Evolutionary conservation across 2,113 vertebrate genomes (phyloP), one percentile per base, ranked within the genome.

Genomic region (Otocyon megalotis): DNA sequence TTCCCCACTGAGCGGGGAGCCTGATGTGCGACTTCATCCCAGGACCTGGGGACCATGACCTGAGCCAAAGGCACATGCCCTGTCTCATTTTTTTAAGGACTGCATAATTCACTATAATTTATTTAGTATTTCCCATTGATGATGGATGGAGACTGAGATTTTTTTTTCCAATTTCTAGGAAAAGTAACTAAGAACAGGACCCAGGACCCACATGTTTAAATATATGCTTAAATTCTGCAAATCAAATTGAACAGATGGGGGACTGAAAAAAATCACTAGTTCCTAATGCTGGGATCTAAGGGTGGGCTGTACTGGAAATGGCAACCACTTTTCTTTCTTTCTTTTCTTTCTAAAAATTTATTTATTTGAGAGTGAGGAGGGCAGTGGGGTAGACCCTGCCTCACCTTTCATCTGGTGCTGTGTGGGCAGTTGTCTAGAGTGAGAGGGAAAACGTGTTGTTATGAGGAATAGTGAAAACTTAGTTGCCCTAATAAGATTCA

Each of bases 131-230:
- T 8, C 4, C 12, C 22, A 86, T 74, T 69, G 30, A 83, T 92
- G 24, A 37, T 58, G 37, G 24, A 37, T 58, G 37, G 17, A 22
- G 19, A 50, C 76, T 85, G 92, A 35, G 22, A 22, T 82, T 85
- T 91, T 84, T 81, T 91, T 80, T 88, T 65, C 84, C 28, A 60
- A 3, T 76, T 90, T 96, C 24, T 80, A 67, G 62, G 43, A 69
- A 72, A 77, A 8, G 26, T 50, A 74, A 72, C 48, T 56, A 79
- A 82, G 30, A 81, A 76, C 22, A 62, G 22, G 5, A 13, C 53
- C 50, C 1, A 65, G 22, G 5, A 13, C 58, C 50, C 1, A 65
- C 16, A 89, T 65, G 8, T 90, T 71, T 95, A 92, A 86, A 89
- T 86, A 17, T 58, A n/a, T 84, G 63, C 62, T 67, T 88, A 89